phyloP scores from a whole-genome alignment of 2,113 vertebrate genomes.

The Passer domesticus region DNA sequence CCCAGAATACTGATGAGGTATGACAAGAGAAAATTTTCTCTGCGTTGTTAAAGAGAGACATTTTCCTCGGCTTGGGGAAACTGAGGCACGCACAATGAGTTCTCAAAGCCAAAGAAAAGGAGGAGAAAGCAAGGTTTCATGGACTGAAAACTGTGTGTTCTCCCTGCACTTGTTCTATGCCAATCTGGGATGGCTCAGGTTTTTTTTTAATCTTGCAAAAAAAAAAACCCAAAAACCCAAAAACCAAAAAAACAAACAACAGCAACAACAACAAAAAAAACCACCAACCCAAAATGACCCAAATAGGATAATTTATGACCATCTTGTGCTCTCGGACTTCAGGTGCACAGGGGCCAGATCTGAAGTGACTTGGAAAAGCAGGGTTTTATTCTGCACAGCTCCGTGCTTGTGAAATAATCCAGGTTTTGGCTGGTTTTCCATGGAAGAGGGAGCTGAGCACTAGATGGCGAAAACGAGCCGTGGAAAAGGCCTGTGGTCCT shows the following conservation, averaged over 20 bases:
- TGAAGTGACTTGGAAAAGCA: neutral
- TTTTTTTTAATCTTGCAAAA: too few species aligned
- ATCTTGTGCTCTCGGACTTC: neutral
- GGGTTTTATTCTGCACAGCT: neutral
- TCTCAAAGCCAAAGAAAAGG: neutral
- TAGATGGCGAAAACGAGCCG: slow-evolving; percentile 36
- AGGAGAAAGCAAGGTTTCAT: rapidly evolving
- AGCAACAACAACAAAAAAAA: too few species aligned
- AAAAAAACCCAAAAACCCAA: too few species aligned
- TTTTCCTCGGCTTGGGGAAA: neutral
- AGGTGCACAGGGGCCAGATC: rapidly evolving
- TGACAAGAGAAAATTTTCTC: neutral
- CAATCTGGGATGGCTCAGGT: rapidly evolving
- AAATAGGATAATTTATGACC: rapidly evolving
- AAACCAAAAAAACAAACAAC: too few species aligned
- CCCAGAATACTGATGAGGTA: neutral
- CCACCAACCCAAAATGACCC: neutral
- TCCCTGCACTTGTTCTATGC: neutral
- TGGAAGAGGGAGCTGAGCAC: neutral
- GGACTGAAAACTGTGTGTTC: neutral
- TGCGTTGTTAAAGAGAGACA: neutral
- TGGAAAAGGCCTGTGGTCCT: neutral
- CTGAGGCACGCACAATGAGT: neutral
- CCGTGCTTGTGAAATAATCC: rapidly evolving
- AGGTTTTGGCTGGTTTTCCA: rapidly evolving